A percentile compares a stretch with the other conserved stretches of the same genome.
Evolutionary conservation across 1,140 invertebrate species (phyloP).

Genomic region (Meteorus sp.): DNA sequence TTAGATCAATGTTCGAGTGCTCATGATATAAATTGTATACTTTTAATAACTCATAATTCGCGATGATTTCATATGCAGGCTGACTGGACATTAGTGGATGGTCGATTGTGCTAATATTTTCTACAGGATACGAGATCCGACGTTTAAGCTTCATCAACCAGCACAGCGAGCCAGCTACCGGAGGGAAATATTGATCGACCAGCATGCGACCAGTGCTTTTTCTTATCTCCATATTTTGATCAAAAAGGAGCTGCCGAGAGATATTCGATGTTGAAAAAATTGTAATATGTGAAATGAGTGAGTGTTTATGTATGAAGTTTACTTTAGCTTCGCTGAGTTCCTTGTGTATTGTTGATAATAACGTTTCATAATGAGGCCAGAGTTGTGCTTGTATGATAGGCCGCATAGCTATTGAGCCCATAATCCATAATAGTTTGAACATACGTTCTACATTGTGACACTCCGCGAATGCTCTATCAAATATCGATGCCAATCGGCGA

Average conservation of each 20-base stretch:
- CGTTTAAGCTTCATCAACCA: slow-evolving; percentile 71
- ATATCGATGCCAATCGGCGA: slow-evolving; percentile 72
- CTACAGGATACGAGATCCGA: slow-evolving; percentile 66
- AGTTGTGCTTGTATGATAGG: slow-evolving; percentile 71
- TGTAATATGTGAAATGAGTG: not conserved
- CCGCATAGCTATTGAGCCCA: slow-evolving; percentile 72
- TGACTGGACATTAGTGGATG: slow-evolving; percentile 38
- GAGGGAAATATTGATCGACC: slow-evolving; percentile 72
- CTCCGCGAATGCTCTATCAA: slow-evolving; percentile 76
- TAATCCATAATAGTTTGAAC: slow-evolving; percentile 71
- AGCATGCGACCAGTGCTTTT: slow-evolving; percentile 56
- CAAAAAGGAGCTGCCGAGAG: slow-evolving; percentile 29
- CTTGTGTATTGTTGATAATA: slow-evolving; percentile 64
- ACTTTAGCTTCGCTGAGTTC: slow-evolving; percentile 69
- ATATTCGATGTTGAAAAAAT: not conserved
- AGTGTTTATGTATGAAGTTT: slow-evolving; percentile 43
- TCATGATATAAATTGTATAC: slow-evolving; percentile 28
- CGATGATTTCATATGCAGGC: slow-evolving; percentile 29
- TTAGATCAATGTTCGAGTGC: not conserved
- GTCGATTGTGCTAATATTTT: slow-evolving; percentile 42
- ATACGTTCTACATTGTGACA: slow-evolving; percentile 71
- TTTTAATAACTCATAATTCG: slow-evolving; percentile 39
- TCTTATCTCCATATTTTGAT: slow-evolving; percentile 49
- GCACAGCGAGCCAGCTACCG: slow-evolving; percentile 70
- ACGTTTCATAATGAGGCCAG: slow-evolving; percentile 61